Evolutionary conservation across 1,140 invertebrate genomes (phyloP), one percentile per base, ranked within the genome.

Genomic region (Meteorus sp.): DNA sequence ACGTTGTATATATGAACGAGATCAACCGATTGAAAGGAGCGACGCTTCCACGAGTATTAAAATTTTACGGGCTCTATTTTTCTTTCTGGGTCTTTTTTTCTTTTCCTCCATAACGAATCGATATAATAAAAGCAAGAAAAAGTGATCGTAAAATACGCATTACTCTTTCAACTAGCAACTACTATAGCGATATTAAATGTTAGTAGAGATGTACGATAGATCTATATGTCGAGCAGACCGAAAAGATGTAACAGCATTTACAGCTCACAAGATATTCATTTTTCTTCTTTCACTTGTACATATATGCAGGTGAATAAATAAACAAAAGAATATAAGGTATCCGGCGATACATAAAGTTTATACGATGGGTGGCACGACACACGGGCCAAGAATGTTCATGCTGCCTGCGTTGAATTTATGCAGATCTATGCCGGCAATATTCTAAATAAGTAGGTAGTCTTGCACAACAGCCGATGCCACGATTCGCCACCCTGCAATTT

Each of bases 401-500:
- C 65, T 65, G 68, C 73, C 76, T 79, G 78, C 63, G 58, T 67
- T 68, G 65, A 79, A 80, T 80, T 77, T 79, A 80, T 80, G 78
- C 77, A 80, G 74, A 80, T 79, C 71, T 74, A 80, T 79, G 77
- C 78, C 67, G 63, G 69, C 76, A 76, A 80, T 80, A 79, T 79
- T 80, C 76, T 79, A 79, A 80, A 80, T 79, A 80, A 79, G 76
- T 78, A 78, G 72, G 69, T 65, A 61, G 67, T 53, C 35, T 51
- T 55, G 45, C 35, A 41, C 47, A 55, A 45, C 54, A 56, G 56
- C 51, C 43, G 23, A 60, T 29, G 41, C 43, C 41, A 60, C 59
- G 53, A 61, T 56, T 53, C 54, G 54, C 52, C 44, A 25, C 53
- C 43, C 48, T 15, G 45, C 61, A 56, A 63, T 63, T 59, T 63